Base-by-base conservation (phyloP, 2,113 vertebrate species). In the Nothocercus nigrocapillus region DNA sequence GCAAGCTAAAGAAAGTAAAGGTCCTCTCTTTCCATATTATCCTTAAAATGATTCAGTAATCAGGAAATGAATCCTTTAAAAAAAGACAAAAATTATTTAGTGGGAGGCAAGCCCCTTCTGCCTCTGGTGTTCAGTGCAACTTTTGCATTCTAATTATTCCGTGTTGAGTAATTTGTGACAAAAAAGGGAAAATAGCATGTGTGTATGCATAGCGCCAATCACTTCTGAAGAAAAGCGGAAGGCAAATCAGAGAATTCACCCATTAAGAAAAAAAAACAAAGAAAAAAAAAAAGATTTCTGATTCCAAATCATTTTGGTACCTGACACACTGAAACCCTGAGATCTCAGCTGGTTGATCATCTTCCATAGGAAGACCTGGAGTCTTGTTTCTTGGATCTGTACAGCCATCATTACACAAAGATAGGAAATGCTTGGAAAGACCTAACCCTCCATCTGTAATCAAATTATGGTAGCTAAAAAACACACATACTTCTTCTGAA, bases 11-110 rank as follows among this genome's bases (percentile, higher is more conserved):
- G 61, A 79, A 93, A 34, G 61, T 81, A 64, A 94, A 96, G 87
- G 59, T 93, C 21, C 19, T 47, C 49, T 49, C 49, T 49, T 49
- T 92, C 95, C 90, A 91, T 95, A 93, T 69, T 54, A 59, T 59
- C 30, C 78, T 90, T 77, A 77, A 96, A 94, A 84, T 90, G 70
- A 93, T 83, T 82, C 64, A 79, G n/a, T 93, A 92, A 95, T 80
- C 1, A 9, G 44, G 62, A 90, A 95, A 90, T 78, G 3, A 78
- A 84, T 83, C 69, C 86, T 92, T 94, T 87, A 69, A 94, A 63
- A 67, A 94, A 75, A 90, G 61, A 88, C 20, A 82, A 77, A 94
- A 89, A 78, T 53, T 2, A 72, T 93, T 87, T 32, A 9, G 40
- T 89, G 61, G 75, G 83, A 96, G 53, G 92, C 28, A 93, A 73